Evolutionary conservation across 2,113 vertebrate genomes (phyloP).

Genomic region (Cephalopholis sonnerati): DNA sequence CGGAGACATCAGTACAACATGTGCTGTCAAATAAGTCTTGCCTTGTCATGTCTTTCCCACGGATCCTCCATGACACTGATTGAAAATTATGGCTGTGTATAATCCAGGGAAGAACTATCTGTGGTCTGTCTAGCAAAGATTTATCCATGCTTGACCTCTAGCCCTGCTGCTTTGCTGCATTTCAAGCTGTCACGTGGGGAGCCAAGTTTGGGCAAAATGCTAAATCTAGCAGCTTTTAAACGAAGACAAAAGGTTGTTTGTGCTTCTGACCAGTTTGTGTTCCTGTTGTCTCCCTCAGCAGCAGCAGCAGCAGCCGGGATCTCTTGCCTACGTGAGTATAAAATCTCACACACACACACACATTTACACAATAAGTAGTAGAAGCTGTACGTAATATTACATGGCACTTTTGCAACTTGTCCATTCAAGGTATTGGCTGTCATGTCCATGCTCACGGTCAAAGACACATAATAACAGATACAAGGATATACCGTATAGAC

Average conservation of each 20-base stretch:
- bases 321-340: constrained; percentile 86
- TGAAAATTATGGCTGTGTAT: neutral
- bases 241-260: neutral
- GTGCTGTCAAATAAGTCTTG: neutral
- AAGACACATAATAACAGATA: neutral
- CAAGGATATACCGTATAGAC: too few relatives aligned
- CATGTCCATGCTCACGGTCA: neutral
- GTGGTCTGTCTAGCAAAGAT: neutral
- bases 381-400: too few relatives aligned
- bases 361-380: neutral
- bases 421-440: too few relatives aligned
- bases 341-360: neutral
- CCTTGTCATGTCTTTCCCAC: neutral
- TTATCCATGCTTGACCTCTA: constrained; percentile 18
- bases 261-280: constrained; percentile 11
- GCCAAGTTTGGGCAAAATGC: neutral
- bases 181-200: neutral
- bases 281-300: constrained; percentile 16
- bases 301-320: constrained; percentile 72
- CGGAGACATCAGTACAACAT: neutral
- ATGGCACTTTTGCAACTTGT: too few relatives aligned
- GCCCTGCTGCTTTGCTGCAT: neutral
- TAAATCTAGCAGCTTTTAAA: neutral
- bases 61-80: neutral
- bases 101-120: neutral